phyloP scores from a whole-genome alignment of 1,140 invertebrate species.

The Lithobius niger region DNA sequence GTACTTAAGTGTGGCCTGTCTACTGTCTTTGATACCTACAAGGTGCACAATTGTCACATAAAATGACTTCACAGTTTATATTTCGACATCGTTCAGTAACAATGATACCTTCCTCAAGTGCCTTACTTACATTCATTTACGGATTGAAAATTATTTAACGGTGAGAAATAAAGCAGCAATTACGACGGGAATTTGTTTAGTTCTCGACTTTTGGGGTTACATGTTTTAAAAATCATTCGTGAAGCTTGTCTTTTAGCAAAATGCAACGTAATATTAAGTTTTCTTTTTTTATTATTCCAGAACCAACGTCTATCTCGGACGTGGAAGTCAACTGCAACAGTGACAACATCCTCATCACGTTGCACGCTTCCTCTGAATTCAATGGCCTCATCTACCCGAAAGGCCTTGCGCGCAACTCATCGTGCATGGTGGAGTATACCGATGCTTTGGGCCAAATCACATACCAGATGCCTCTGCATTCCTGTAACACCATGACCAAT shows the following conservation, averaged over 20 bases:
- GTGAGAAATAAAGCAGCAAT: not conserved
- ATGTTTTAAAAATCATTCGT: not conserved
- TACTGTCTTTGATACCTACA: too few relatives aligned
- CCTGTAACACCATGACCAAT: constrained; percentile 86
- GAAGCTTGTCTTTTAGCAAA: not conserved
- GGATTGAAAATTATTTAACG: not conserved
- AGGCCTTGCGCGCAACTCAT: constrained; percentile 77
- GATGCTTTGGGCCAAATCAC: constrained; percentile 48
- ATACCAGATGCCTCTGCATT: constrained; percentile 69
- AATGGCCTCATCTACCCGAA: constrained; percentile 84
- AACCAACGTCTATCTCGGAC: constrained; percentile 23
- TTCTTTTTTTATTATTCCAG: constrained; percentile 7
- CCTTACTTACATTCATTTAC: too few relatives aligned
- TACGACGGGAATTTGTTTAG: not conserved
- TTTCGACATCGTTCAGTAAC: too few relatives aligned
- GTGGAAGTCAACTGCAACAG: constrained; percentile 54
- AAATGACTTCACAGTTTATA: too few relatives aligned
- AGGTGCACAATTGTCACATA: too few relatives aligned
- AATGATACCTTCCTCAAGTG: too few relatives aligned
- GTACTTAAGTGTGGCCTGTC: too few relatives aligned
- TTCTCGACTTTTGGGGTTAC: not conserved
- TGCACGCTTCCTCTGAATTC: constrained; percentile 49
- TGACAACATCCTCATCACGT: constrained; percentile 51
- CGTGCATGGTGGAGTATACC: constrained; percentile 67
- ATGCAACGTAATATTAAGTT: not conserved